Percentiles rank a stretch among this genome's conserved stretches.
phyloP scores from a whole-genome alignment of 2,797 vertebrate genomes.

The Phoxinus dragarum region DNA sequence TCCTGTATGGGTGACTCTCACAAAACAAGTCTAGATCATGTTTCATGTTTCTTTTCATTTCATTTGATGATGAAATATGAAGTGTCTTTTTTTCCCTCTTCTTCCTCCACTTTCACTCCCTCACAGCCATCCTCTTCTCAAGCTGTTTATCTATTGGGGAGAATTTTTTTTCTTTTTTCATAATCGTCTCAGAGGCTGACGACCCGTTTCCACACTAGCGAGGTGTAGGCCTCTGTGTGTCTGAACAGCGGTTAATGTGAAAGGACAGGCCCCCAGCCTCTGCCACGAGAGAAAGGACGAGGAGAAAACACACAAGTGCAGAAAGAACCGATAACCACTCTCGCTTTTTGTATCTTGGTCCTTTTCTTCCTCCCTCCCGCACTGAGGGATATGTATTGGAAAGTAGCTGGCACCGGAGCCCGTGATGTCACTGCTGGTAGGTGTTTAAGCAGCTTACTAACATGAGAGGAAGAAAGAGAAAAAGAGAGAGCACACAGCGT shows the following conservation, averaged over 20 bases:
- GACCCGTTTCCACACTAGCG: slow-evolving; percentile 77
- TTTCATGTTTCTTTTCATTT: neutral
- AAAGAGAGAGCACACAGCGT: slow-evolving; percentile 71
- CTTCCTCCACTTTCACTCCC: slow-evolving; percentile 8
- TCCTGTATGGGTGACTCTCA: slow-evolving; percentile 1
- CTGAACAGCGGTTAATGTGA: slow-evolving; percentile 77
- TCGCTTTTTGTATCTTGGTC: slow-evolving; percentile 69
- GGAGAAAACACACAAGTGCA: slow-evolving; percentile 64
- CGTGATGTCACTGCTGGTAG: slow-evolving; percentile 80
- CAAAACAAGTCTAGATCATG: neutral
- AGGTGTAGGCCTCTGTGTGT: slow-evolving; percentile 66
- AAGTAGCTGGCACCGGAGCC: slow-evolving; percentile 74
- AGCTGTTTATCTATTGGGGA: slow-evolving; percentile 74
- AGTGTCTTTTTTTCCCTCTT: neutral
- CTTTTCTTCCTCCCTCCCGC: slow-evolving; percentile 65
- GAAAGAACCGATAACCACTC: slow-evolving; percentile 75
- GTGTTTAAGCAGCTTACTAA: slow-evolving; percentile 84
- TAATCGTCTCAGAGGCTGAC: slow-evolving; percentile 82
- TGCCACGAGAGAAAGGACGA: slow-evolving; percentile 66
- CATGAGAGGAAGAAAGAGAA: slow-evolving; percentile 67
- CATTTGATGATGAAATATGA: neutral
- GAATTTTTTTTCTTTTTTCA: slow-evolving; percentile 72
- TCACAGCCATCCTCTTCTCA: slow-evolving; percentile 39
- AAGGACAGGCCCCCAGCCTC: slow-evolving; percentile 78
- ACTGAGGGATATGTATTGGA: slow-evolving; percentile 62